Base-by-base conservation (phyloP, 2,113 vertebrate species). In the Microtus ochrogaster region DNA sequence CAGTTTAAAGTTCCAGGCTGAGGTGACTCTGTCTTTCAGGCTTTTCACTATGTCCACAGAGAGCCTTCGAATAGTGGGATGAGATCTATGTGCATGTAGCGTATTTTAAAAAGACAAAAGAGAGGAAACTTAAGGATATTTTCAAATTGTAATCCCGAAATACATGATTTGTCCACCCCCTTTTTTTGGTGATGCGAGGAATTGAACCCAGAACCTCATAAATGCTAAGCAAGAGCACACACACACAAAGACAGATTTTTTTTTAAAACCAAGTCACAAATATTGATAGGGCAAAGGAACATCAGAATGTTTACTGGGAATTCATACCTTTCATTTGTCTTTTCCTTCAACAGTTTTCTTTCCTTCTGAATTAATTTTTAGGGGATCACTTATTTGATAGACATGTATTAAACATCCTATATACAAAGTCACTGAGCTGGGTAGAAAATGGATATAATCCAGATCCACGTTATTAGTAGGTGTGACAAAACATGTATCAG, bases 281-380 rank as follows among this genome's bases (percentile, higher is more conserved):
- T 58, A 65, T 63, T 63, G 63, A 65, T 26, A 97, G 33, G 36
- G 52, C 66, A 96, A 90, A 78, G 17, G 39, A 44, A 88, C n/a
- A 91, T 30, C 55, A 76, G 33, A 89, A 0, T 88, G 83, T 96
- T 96, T 61, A 85, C 41, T 87, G 78, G 33, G 63, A 44, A 61
- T 33, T 58, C 72, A 49, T 84, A 93, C 33, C 36, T 94, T 95
- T 86, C 82, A 74, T 85, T 94, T 70, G 70, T 13, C 41, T 95
- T 92, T 96, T 92, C 49, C 68, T 91, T 96, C 33, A 52, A 76
- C 19, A 76, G 24, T 95, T 96, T 96, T 94, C 47, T 95, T 33
- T 58, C 30, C 12, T 77, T 94, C 63, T 22, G 30, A 24, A 89
- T 97, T 94, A 84, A 70, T 96, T 94, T 95, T 30, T 76, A 87